Evolutionary conservation across 2,113 vertebrate genomes (phyloP).

Genomic region (Pavo muticus): DNA sequence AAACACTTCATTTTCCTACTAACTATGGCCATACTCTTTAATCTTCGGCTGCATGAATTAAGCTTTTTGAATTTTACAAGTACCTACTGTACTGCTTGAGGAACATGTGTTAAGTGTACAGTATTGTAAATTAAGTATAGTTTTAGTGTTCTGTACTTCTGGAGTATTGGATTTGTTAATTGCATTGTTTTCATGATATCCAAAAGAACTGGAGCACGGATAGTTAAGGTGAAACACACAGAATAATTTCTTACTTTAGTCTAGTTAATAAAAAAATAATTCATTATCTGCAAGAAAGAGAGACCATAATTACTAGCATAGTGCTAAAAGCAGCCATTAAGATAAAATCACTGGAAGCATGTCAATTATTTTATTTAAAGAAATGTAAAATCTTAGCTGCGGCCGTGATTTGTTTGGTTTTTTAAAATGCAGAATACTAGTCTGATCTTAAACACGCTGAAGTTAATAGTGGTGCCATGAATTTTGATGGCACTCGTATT

Average conservation of each 20-base stretch:
- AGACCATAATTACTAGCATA: not conserved
- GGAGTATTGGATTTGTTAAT: not conserved
- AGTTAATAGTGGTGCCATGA: not conserved
- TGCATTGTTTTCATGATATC: not conserved
- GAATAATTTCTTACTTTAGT: not conserved
- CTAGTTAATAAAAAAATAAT: conserved; percentile 3
- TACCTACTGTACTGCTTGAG: not conserved
- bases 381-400: not conserved
- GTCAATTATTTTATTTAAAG: not conserved
- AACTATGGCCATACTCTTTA: not conserved
- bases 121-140: not conserved
- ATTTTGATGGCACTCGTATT: not conserved
- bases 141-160: not conserved
- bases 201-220: not conserved
- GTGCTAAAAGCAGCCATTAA: not conserved
- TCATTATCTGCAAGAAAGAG: not conserved
- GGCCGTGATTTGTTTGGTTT: not conserved
- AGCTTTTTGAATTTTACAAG: not conserved
- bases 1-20: not conserved
- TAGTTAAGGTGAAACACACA: not conserved
- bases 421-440: not conserved
- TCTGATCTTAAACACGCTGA: not conserved
- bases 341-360: not conserved
- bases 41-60: not conserved
- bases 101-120: not conserved